Base-by-base conservation (phyloP, 2,888 invertebrate genomes). In the Trissolcus brochymenae region DNA sequence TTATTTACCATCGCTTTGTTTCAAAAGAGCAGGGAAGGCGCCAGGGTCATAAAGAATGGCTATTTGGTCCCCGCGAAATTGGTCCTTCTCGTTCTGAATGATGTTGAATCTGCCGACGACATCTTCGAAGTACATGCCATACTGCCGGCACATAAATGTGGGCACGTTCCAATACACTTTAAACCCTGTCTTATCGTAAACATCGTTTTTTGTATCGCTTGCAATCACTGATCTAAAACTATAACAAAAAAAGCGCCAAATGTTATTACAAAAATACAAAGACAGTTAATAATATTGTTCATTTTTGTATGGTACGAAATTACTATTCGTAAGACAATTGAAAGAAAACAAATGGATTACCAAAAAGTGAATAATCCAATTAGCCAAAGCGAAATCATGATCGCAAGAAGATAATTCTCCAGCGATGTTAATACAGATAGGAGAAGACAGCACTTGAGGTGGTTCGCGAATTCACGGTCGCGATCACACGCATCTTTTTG, bases 151-250 rank as follows among this genome's bases (percentile, higher is more conserved):
- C 90, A 94, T 93, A 84, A 93, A 93, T 0, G 94, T 93, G 0
- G 95, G 95, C 0, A 94, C 93, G 87, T 95, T 95, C 95, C 95
- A 95, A 85, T 93, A 94, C 0, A 94, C 91, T 35, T 90, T 88
- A 82, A 93, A 92, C 6, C 75, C 61, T 9, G 62, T 51, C 53
- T 64, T 56, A 53, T 62, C 70, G 40, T 70, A 65, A 29, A 65
- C 61, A 53, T 79, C 66, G 13, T 68, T 66, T n/a, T 54, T 51
- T n/a, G 61, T 51, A 14, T 60, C 75, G 9, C 29, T 57, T 7
- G 66, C 61, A 46, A 57, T 66, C 61, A 51, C 62, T 46, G 35
- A 57, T 49, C 62, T 74, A 21, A 62, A 56, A 56, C 78, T 78
- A 40, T 43, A 11, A 9, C 16, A 1, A 65, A 65, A 65, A 35